Evolutionary conservation across 2,797 vertebrate species (phyloP), one percentile per base, ranked within the genome.

Genomic region (Gymnoscopelus braueri): DNA sequence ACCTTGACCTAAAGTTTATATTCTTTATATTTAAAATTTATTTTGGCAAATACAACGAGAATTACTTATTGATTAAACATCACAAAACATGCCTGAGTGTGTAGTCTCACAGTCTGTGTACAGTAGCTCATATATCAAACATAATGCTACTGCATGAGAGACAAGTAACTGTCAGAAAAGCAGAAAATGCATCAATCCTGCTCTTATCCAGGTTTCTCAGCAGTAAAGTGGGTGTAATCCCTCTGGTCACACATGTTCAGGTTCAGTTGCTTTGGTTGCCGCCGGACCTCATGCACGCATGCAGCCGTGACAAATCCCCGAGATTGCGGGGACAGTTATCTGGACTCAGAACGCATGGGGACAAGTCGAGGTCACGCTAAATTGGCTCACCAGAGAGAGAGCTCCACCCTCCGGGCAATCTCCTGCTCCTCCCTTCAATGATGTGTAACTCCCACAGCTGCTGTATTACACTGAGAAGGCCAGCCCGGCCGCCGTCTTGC

Each of bases 311-410:
- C 90, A 89, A 92, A 93, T 85, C 86, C 74, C 64, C 26, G 69
- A 75, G 83, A 90, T 63, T 88, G 85, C 86, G 81, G 82, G 84
- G 86, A 89, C 87, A 72, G 79, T 85, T 88, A 87, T 88, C 89
- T 84, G 85, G 86, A 80, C 82, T 73, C 26, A 53, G 61, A 14
- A 71, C 77, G 51, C 85, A 19, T 35, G 62, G 78, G 81, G 84
- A 85, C 65, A 57, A 69, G 67, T 64, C 15, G 29, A 85, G 90
- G 84, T 88, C 78, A 67, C 65, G 75, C 79, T 90, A 86, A 87
- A 88, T 84, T 81, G 87, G 79, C 85, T 90, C 91, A 84, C 82
- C 74, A 69, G 89, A 84, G 90, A 62, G 60, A 72, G 71, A 77
- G 26, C 26, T 65, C 76, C 61, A 78, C 63, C 82, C 91, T 77